Base-by-base conservation (phyloP, 1,140 invertebrate species). In the Hesperophylax magnus region DNA sequence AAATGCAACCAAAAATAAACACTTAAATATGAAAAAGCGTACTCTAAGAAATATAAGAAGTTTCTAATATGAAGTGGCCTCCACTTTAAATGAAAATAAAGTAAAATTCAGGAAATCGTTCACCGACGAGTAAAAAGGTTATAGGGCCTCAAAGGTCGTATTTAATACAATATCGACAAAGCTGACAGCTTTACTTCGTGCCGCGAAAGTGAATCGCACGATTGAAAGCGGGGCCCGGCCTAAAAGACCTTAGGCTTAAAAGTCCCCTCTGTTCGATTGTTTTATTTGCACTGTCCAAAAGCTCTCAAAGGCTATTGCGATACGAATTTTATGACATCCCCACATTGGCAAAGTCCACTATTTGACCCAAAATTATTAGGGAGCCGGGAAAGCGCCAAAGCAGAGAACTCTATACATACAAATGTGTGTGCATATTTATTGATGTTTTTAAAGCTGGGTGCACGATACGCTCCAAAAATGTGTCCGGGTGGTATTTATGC, bases 241-340 rank as follows among this genome's bases (percentile, higher is more conserved):
- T 52, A 71, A 71, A 71, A 47, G 67, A 71, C 18, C n/a, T 52
- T n/a, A 53, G 39, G 67, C 39, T 71, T 71, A 52, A 71, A 71
- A 71, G 67, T 71, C 39, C 67, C 67, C 67, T n/a, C 31, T 52
- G 22, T 71, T 52, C 34, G 67, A 52, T 71, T 71, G 67, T 71
- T 71, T 71, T 71, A 71, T 71, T 71, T 71, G 31, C 31, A 52
- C 67, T 71, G 67, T 71, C 67, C 67, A 71, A 71, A 71, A 71
- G 67, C 67, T 71, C 67, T 71, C 34, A 71, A 71, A 71, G 67
- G 22, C 67, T 52, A 47, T 71, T 71, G 67, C 67, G 67, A 71
- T 71, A 39, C 39, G 67, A 71, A 52, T 52, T 71, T 71, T 71
- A 71, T 71, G 67, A 20, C 34, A 47, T 52, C 67, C 27, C 34